Conservation (phyloP, 2,113 vertebrate species). For the Callithrix jacchus region DNA sequence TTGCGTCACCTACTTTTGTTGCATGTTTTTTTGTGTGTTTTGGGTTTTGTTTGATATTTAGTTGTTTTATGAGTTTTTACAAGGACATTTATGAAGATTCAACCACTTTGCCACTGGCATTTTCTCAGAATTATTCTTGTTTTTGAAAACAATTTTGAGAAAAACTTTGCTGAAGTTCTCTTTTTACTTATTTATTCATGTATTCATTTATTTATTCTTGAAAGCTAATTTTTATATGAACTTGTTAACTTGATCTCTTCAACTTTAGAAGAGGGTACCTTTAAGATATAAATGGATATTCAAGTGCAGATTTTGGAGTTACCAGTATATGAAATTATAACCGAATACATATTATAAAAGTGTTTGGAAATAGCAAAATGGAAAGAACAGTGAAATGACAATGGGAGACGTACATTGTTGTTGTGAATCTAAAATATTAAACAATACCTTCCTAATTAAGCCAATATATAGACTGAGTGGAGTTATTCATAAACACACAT, state of each 20-base stretch:
- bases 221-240: neutral
- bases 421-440: neutral
- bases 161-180: no score
- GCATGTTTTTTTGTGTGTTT: neutral
- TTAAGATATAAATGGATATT: neutral
- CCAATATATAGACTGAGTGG: neutral
- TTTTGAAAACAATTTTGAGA: no score
- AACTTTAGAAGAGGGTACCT: neutral
- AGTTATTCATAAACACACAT: neutral
- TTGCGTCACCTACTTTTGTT: neutral
- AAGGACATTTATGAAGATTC: neutral
- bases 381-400: neutral
- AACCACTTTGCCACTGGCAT: neutral
- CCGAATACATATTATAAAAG: neutral
- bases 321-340: neutral
- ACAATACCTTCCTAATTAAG: no score
- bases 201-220: no score
- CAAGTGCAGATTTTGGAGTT: neutral
- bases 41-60: neutral
- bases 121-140: neutral
- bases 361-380: neutral
- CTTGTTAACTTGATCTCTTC: neutral
- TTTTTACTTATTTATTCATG: no score
- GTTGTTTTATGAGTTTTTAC: neutral
- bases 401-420: neutral